These are phyloP conservation scores for Charanyca ferruginea DNA, from an alignment of 2,888 invertebrate genomes.

Conservation along the genomic window DNA sequence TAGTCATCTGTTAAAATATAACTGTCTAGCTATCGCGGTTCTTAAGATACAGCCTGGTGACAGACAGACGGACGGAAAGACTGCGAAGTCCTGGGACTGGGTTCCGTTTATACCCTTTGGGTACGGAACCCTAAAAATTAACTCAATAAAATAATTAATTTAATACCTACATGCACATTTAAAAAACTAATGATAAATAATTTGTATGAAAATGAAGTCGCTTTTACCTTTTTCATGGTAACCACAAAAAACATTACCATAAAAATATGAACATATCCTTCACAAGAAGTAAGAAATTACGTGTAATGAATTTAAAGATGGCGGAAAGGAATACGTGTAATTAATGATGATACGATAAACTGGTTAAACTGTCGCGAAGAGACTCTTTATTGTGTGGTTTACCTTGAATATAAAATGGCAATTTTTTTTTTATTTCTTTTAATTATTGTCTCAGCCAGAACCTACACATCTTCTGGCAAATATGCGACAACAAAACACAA, in stretches of 20 bases:
- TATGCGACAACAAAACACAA: no score
- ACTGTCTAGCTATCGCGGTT: no score
- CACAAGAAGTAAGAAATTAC: not conserved
- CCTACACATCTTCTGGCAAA: no score
- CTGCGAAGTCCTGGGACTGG: no score
- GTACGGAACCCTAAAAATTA: no score
- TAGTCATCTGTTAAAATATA: no score
- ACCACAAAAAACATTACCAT: constrained; percentile 16
- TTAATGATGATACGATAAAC: constrained; percentile 33
- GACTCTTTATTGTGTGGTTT: not conserved
- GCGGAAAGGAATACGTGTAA: constrained; percentile 31
- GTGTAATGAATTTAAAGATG: constrained; percentile 31
- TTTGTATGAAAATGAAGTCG: not conserved
- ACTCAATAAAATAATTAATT: no score
- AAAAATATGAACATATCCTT: constrained; percentile 17
- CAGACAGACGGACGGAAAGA: no score
- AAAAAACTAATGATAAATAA: no score
- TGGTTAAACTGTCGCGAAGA: constrained; percentile 26
- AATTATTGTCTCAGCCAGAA: not conserved
- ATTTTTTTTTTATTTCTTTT: constrained; percentile 19
- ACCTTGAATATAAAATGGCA: constrained; percentile 26
- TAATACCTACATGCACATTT: no score
- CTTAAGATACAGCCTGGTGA: no score
- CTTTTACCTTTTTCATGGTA: not conserved
- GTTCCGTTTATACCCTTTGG: no score